phyloP scores from a whole-genome alignment of 2,797 vertebrate species.

The Gymnoscopelus braueri region DNA sequence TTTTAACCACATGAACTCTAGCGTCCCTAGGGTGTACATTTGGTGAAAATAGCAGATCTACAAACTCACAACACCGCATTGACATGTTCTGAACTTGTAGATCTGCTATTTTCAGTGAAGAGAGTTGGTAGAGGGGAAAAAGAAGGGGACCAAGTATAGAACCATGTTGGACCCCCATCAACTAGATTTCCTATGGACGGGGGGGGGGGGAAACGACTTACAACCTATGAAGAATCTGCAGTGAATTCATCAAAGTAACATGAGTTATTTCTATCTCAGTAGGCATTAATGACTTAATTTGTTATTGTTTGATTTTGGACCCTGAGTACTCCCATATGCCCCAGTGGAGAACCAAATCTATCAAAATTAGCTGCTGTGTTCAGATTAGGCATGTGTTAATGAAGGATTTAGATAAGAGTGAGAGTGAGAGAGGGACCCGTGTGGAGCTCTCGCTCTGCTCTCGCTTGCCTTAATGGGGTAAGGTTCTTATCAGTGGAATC shows the following conservation, averaged over 20 bases:
- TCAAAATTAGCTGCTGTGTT: constrained; percentile 66
- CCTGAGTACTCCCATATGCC: constrained; percentile 40
- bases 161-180: no score
- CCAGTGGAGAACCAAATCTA: constrained; percentile 51
- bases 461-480: constrained; percentile 58
- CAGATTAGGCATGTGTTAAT: constrained; percentile 75
- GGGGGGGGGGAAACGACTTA: neutral
- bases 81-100: no score
- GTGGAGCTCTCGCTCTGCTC: constrained; percentile 57
- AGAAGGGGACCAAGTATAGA: no score
- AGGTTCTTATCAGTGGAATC: constrained; percentile 74
- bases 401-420: constrained; percentile 77
- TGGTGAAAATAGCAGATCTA: no score
- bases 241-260: neutral
- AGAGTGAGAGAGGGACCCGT: constrained; percentile 60
- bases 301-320: constrained; percentile 41
- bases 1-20: no score
- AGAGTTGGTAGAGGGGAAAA: no score
- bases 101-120: no score
- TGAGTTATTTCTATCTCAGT: neutral
- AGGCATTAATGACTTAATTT: constrained; percentile 20
- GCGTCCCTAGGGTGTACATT: no score
- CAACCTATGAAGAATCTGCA: neutral
- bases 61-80: no score
- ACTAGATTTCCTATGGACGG: no score